Percentiles rank a stretch among this genome's conserved stretches.
Evolutionary conservation across 2,888 invertebrate genomes (phyloP).

Genomic region (Euclidia mi): DNA sequence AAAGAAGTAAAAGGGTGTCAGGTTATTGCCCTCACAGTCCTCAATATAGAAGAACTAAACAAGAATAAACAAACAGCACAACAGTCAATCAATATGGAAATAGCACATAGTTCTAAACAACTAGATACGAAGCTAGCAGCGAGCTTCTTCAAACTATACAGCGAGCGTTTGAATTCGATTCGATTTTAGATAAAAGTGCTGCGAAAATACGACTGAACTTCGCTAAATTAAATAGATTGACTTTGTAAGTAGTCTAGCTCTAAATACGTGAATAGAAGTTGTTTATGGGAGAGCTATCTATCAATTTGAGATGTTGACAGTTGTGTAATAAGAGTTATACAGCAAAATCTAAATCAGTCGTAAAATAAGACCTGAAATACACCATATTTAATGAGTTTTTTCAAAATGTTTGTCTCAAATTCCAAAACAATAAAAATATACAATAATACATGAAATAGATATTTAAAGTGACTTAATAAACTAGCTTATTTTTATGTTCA

Average conservation of each 20-base stretch:
- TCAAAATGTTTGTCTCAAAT: too few species aligned
- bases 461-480: too few species aligned
- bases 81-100: slow-evolving; percentile 8
- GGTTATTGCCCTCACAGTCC: neutral
- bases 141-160: slow-evolving; percentile 10
- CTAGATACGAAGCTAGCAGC: slow-evolving; percentile 4
- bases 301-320: too few species aligned
- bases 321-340: too few species aligned
- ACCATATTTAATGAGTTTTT: too few species aligned
- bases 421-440: too few species aligned
- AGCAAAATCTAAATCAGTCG: too few species aligned
- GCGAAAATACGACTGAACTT: slow-evolving; percentile 13
- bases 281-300: neutral
- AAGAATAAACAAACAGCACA: too few species aligned
- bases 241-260: neutral
- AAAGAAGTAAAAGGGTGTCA: too few species aligned
- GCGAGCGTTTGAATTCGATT: slow-evolving; percentile 36
- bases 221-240: slow-evolving; percentile 26
- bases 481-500: too few species aligned
- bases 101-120: slow-evolving; percentile 15
- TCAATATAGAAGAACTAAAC: neutral
- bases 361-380: too few species aligned
- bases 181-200: slow-evolving; percentile 48
- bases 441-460: too few species aligned
- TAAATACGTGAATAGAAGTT: neutral